Conservation (phyloP, 2,113 vertebrate species). For the Zootoca vivipara region DNA sequence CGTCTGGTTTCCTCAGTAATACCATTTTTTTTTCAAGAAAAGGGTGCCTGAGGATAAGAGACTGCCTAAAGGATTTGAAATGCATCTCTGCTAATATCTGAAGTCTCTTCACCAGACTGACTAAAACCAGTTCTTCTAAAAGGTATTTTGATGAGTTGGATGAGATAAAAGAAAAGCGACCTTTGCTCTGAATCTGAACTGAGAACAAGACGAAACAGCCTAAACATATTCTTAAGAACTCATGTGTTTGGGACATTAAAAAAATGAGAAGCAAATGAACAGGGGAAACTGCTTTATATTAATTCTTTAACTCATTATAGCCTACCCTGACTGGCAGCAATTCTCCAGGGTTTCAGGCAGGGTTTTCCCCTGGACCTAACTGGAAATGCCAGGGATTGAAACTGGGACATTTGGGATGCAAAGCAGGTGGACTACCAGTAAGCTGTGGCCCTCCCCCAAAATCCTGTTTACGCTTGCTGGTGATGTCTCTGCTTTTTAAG, state of each 20-base stretch:
- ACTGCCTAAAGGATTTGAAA: slow-evolving; percentile 2
- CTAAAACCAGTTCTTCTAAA: slow-evolving; percentile 16
- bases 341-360: too few species aligned
- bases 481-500: too few species aligned
- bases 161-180: background rate
- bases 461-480: background rate
- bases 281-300: too few species aligned
- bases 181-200: slow-evolving; percentile 19
- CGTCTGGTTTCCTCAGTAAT: background rate
- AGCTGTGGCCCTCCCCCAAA: background rate
- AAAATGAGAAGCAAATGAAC: background rate
- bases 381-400: too few species aligned
- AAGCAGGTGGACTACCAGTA: too few species aligned
- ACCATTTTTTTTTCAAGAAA: background rate
- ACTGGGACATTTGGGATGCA: too few species aligned
- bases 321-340: too few species aligned
- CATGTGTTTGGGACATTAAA: background rate
- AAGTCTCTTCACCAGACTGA: background rate
- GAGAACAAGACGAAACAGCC: background rate
- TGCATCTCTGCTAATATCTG: background rate
- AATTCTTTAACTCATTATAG: too few species aligned
- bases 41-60: background rate
- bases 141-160: slow-evolving; percentile 7
- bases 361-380: too few species aligned
- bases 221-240: background rate